These are phyloP conservation scores for Alauda arvensis DNA, from an alignment of 2,797 vertebrate species.

Conservation along the genomic window DNA sequence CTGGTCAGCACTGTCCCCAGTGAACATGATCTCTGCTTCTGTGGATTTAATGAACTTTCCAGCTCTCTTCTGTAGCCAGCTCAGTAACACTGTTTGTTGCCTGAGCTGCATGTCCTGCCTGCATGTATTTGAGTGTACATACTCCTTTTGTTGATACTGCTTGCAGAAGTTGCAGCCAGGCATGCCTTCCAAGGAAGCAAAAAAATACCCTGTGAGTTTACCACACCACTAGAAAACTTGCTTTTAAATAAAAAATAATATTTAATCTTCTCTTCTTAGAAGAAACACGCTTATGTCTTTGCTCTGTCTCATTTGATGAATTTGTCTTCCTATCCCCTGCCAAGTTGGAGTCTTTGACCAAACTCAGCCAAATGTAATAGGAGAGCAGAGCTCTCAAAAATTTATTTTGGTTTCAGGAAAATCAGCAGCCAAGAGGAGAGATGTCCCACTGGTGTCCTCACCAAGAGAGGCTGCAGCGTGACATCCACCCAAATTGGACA, in stretches of 20 bases:
- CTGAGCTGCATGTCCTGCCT: not conserved
- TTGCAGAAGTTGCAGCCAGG: not conserved
- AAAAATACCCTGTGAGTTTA: not conserved
- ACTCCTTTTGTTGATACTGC: not conserved
- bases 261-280: not conserved
- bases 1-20: not conserved
- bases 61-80: not conserved
- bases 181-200: not conserved
- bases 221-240: not conserved
- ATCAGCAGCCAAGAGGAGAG: not conserved
- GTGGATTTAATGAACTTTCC: constrained; percentile 42
- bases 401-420: not conserved
- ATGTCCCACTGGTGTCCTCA: not conserved
- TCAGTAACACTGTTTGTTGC: not conserved
- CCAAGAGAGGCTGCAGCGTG: constrained; percentile 9
- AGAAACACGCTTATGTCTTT: not conserved
- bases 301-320: not conserved
- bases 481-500: constrained; percentile 37
- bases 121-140: not conserved
- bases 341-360: not conserved
- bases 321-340: not conserved
- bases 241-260: not conserved
- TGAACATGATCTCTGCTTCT: not conserved
- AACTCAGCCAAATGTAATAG: not conserved
- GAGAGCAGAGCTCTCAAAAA: not conserved